Evolutionary conservation across 2,113 vertebrate species (phyloP).

Genomic region (Raja brachyura): DNA sequence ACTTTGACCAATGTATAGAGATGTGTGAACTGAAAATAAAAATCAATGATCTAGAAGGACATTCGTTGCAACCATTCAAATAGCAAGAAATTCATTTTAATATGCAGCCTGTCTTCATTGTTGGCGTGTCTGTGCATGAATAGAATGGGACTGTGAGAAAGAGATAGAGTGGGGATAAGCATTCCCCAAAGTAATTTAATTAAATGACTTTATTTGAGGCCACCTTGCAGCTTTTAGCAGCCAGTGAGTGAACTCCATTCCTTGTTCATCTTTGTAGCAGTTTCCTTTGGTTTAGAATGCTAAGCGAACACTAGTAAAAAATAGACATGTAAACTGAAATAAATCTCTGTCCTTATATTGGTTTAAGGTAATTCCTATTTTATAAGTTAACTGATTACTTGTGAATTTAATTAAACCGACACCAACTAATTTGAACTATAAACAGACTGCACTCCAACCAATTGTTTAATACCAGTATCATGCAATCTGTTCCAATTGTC

Average conservation of each 20-base stretch:
- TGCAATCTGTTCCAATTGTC: not conserved
- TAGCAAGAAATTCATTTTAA: not conserved
- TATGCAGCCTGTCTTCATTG: not conserved
- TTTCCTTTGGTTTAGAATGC: not conserved
- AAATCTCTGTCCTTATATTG: not conserved
- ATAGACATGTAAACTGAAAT: not conserved
- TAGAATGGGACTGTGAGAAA: not conserved
- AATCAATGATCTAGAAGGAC: not conserved
- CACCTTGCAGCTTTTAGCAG: not conserved
- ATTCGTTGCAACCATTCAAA: not conserved
- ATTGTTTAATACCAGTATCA: not conserved
- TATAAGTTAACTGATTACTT: slow-evolving; percentile 1
- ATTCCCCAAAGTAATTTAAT: not conserved
- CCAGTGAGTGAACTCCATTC: not conserved
- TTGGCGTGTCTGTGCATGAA: not conserved
- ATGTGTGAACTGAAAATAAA: not conserved
- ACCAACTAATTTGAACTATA: not conserved
- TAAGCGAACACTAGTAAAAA: not conserved
- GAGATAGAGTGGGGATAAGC: not conserved
- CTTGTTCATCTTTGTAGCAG: not conserved
- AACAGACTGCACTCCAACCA: not conserved
- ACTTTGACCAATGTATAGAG: not conserved
- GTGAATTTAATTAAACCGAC: not conserved
- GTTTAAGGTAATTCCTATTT: not conserved
- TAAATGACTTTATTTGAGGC: not conserved